Percentiles rank a stretch among this genome's conserved stretches.
phyloP scores from a whole-genome alignment of 2,888 invertebrate species.

The Orchestes rusci region DNA sequence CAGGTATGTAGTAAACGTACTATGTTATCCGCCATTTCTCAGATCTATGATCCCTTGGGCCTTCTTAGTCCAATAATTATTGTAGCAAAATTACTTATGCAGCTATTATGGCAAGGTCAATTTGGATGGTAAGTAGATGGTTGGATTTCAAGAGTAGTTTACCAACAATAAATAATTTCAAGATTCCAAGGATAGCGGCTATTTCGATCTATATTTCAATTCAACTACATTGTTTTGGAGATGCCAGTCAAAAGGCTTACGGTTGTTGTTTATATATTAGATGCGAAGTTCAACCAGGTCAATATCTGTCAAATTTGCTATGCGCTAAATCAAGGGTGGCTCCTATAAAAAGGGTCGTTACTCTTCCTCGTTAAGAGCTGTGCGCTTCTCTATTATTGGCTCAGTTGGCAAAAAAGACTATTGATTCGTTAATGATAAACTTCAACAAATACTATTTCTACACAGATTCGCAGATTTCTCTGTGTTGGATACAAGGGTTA shows the following conservation, averaged over 20 bases:
- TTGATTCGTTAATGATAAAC: not conserved
- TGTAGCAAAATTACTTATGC: constrained; percentile 17
- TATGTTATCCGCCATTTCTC: constrained; percentile 17
- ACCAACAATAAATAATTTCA: too few species aligned
- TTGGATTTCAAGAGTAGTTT: constrained; percentile 4
- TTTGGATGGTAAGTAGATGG: constrained; percentile 16
- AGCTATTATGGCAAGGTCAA: constrained; percentile 15
- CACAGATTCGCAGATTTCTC: constrained; percentile 5
- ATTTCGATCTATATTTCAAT: constrained; percentile 6
- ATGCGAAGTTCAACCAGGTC: constrained; percentile 1
- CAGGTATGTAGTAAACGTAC: constrained; percentile 9
- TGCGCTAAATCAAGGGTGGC: constrained; percentile 16
- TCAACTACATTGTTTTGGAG: constrained; percentile 17
- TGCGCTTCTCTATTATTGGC: constrained; percentile 1
- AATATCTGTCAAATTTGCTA: constrained; percentile 2
- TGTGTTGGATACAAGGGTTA: constrained; percentile 7
- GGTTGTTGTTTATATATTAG: constrained; percentile 20
- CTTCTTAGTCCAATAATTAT: constrained; percentile 16
- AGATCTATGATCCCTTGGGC: constrained; percentile 21
- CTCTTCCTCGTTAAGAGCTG: constrained; percentile 9
- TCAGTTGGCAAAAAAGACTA: not conserved
- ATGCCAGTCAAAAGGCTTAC: constrained; percentile 17
- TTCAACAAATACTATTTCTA: constrained; percentile 7
- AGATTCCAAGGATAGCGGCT: too few species aligned
- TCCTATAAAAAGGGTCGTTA: constrained; percentile 9